Percentiles rank a stretch among this genome's conserved stretches.
Evolutionary conservation across 2,888 invertebrate species (phyloP).

Genomic region (Choreutis nemorana): DNA sequence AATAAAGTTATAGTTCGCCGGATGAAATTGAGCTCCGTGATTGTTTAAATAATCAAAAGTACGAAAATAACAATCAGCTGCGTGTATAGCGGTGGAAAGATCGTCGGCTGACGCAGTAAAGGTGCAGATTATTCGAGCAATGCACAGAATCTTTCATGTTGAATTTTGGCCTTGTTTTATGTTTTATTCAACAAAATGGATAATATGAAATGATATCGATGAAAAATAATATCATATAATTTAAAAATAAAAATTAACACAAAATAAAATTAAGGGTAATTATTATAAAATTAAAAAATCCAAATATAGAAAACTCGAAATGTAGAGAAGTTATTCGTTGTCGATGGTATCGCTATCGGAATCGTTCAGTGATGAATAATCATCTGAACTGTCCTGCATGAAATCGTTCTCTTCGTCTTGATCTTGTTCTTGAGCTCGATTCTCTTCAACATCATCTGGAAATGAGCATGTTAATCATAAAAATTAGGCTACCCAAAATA

Average conservation of each 20-base stretch:
- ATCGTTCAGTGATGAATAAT: too few relatives aligned
- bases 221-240: not conserved
- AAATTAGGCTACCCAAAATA: not conserved
- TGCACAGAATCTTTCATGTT: not conserved
- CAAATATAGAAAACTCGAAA: too few relatives aligned
- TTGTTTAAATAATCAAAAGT: not conserved
- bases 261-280: not conserved
- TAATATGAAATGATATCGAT: not conserved
- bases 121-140: constrained; percentile 1
- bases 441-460: too few relatives aligned
- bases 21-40: too few relatives aligned
- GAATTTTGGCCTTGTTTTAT: not conserved
- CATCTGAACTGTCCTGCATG: too few relatives aligned
- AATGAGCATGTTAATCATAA: not conserved
- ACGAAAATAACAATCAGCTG: constrained; percentile 1
- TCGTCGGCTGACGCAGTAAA: not conserved
- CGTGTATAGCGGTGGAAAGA: constrained; percentile 1
- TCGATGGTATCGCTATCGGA: too few relatives aligned
- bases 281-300: not conserved
- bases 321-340: too few relatives aligned
- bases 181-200: too few relatives aligned
- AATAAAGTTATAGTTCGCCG: too few relatives aligned
- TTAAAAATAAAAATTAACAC: not conserved
- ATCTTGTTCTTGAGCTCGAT: too few relatives aligned
- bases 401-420: too few relatives aligned